Evolutionary conservation across 2,888 invertebrate species (phyloP).

Genomic region (Syritta pipiens): DNA sequence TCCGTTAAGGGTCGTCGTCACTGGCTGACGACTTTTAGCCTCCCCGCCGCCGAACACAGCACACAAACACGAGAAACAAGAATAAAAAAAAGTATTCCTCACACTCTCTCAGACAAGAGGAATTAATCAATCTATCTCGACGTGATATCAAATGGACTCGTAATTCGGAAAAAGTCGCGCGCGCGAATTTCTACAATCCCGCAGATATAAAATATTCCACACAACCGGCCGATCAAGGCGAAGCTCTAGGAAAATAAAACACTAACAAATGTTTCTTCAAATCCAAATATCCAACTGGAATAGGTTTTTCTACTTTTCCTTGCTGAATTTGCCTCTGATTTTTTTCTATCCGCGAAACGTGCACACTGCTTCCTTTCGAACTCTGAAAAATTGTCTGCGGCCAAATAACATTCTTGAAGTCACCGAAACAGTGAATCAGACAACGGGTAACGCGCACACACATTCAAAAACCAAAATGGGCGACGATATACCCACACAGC

Average conservation of each 20-base stretch:
- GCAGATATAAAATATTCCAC: background rate
- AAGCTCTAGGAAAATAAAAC: conserved; percentile 7
- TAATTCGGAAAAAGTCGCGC: conserved; percentile 7
- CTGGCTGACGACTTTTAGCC: background rate
- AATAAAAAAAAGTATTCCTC: background rate
- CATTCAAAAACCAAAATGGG: conserved; percentile 41
- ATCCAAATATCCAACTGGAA: conserved; percentile 40
- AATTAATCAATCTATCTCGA: conserved; percentile 20
- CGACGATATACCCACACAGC: conserved; percentile 21
- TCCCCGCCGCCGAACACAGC: conserved; percentile 17
- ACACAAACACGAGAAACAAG: conserved; percentile 19
- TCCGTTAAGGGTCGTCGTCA: conserved; percentile 46
- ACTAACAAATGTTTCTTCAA: too few species aligned
- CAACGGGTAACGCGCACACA: conserved; percentile 37
- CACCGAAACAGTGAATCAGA: conserved; percentile 64
- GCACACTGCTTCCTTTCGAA: conserved; percentile 59
- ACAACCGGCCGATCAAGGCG: background rate
- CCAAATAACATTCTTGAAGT: conserved; percentile 64
- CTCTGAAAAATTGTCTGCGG: conserved; percentile 65
- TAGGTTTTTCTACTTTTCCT: background rate
- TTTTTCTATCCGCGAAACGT: conserved; percentile 45
- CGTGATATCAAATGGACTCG: conserved; percentile 1
- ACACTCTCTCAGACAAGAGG: conserved; percentile 10
- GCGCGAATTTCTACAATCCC: conserved; percentile 16
- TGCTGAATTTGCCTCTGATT: conserved; percentile 22